phyloP scores from a whole-genome alignment of 2,797 vertebrate genomes.

The Scolopax rusticola region DNA sequence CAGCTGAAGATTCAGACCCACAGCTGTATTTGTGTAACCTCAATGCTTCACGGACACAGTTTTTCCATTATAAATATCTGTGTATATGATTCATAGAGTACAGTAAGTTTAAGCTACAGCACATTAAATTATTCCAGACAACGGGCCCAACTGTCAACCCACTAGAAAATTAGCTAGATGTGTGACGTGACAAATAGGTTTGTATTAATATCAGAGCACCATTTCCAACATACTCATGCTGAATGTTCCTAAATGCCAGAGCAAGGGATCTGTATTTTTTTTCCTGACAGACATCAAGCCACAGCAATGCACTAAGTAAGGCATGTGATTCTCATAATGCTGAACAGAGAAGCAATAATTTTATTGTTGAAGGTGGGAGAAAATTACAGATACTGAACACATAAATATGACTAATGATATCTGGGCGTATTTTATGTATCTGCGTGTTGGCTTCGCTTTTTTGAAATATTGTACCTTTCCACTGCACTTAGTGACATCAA shows the following conservation, averaged over 20 bases:
- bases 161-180: slow-evolving; percentile 33
- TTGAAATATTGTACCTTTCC: not conserved
- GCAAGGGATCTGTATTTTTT: not conserved
- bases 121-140: slow-evolving; percentile 59
- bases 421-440: not conserved
- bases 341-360: not conserved
- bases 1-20: slow-evolving; percentile 50
- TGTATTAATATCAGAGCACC: slow-evolving; percentile 26
- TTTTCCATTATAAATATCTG: slow-evolving; percentile 59
- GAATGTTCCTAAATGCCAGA: slow-evolving; percentile 1
- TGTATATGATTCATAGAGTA: slow-evolving; percentile 54
- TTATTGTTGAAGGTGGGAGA: not conserved
- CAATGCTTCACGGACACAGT: not conserved
- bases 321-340: not conserved
- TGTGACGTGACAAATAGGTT: slow-evolving; percentile 27
- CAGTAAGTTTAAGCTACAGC: slow-evolving; percentile 26
- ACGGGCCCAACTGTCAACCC: slow-evolving; percentile 42
- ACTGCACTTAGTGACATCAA: not conserved
- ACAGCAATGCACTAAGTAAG: not conserved
- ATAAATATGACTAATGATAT: not conserved
- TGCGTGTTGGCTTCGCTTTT: not conserved
- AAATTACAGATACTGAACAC: not conserved
- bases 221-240: not conserved
- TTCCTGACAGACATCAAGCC: slow-evolving; percentile 4
- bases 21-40: slow-evolving; percentile 60